Evolutionary conservation across 2,113 vertebrate species (phyloP).

Genomic region (Procavia capensis): DNA sequence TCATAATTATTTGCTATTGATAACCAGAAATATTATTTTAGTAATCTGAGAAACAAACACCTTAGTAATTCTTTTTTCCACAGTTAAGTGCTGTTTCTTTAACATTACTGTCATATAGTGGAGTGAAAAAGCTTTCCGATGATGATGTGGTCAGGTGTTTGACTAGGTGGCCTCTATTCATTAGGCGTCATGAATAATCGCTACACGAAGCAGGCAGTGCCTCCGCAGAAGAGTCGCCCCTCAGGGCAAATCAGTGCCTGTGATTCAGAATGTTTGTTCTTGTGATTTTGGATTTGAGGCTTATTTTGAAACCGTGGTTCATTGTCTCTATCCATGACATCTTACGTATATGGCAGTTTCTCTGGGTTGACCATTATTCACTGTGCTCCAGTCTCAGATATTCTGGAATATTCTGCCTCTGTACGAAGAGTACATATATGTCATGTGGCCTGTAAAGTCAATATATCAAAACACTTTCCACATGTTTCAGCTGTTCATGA

Average conservation of each 20-base stretch:
- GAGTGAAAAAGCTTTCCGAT: conserved; percentile 59
- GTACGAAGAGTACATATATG: not conserved
- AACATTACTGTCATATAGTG: conserved; percentile 50
- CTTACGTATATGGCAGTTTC: not conserved
- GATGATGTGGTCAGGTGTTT: conserved; percentile 65
- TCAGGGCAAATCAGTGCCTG: not conserved
- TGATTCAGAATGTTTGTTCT: not conserved
- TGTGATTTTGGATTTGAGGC: conserved; percentile 4
- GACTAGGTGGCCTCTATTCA: conserved; percentile 38
- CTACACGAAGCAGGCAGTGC: not conserved
- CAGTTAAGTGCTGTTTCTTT: conserved; percentile 32
- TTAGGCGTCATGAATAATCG: conserved; percentile 1
- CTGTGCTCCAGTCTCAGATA: not conserved
- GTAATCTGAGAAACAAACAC: conserved; percentile 38
- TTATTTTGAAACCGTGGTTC: not conserved
- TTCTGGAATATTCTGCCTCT: not conserved
- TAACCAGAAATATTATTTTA: conserved; percentile 43
- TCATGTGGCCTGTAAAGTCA: not conserved
- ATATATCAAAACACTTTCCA: not conserved
- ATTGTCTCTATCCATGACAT: not conserved
- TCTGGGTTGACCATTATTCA: not conserved
- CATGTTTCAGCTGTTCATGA: not conserved
- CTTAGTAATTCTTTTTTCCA: not conserved
- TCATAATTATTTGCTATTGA: not conserved
- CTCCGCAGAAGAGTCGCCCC: conserved; percentile 46